Base-by-base conservation (phyloP, 2,797 vertebrate species). In the Neosalanx taihuensis region DNA sequence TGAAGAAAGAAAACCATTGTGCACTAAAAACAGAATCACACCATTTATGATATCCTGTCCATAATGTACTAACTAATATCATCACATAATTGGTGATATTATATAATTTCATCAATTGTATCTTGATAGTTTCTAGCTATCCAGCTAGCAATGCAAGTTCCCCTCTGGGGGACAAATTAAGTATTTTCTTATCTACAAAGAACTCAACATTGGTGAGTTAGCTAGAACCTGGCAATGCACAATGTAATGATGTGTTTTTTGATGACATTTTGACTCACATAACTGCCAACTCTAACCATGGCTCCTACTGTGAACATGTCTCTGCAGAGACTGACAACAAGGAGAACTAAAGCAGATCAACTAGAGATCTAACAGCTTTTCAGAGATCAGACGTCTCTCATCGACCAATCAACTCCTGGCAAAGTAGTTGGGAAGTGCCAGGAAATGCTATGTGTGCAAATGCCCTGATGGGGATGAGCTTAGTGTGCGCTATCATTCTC, bases 11-110 rank as follows among this genome's bases (percentile, higher is more conserved):
- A 17, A 31, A 30, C 33, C n/a, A 37, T 9, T 17, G 58, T 46
- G 10, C 23, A 60, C 26, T 23, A 69, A 69, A 69, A 58, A 59
- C 35, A 15, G n/a, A 69, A 35, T 15, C 31, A 69, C 20, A 33
- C n/a, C 10, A 31, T 56, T n/a, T 56, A 56, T 29, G 6, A 23
- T 60, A 56, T 17, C 35, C 10, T 13, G 10, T 46, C 41, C 13
- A 9, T 46, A 46, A 10, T 46, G 41, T 46, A 46, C 41, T 12
- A 46, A 46, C 13, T 46, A 3, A 46, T 46, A 46, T 46, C 41
- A 46, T 46, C 41, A 9, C 41, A 46, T 46, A 46, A 46, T 46
- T 46, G 12, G 7, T 46, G 10, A 46, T 13, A 12, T 46, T 13
- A 10, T 46, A 46, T 46, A 12, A 46, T 46, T 46, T 46, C 41